Conservation (phyloP, 2,888 invertebrate genomes). For the Rhimphoctona megacephalus region DNA sequence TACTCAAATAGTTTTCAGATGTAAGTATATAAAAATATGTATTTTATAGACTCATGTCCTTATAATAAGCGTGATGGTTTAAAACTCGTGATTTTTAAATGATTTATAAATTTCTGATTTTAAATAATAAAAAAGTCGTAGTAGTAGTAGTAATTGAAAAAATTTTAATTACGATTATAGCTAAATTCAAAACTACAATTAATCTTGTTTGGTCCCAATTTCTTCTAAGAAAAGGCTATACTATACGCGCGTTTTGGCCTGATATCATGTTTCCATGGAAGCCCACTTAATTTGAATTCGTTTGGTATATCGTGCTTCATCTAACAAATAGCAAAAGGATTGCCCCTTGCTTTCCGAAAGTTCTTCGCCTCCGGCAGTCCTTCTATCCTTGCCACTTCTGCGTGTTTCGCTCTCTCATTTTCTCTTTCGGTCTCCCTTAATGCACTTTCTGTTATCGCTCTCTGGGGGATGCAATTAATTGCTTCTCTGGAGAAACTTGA, state of each 20-base stretch:
- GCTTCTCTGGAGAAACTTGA: slow-evolving; percentile 81
- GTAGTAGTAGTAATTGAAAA: too few relatives aligned
- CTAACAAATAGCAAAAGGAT: slow-evolving; percentile 53
- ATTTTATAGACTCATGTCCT: too few relatives aligned
- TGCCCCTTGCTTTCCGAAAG: slow-evolving; percentile 34
- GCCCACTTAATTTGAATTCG: slow-evolving; percentile 81
- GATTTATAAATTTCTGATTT: too few relatives aligned
- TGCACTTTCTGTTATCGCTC: slow-evolving; percentile 72
- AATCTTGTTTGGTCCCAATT: slow-evolving; percentile 35
- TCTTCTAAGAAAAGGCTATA: slow-evolving; percentile 43
- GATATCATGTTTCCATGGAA: slow-evolving; percentile 81
- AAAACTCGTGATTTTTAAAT: too few relatives aligned
- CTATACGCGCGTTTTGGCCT: slow-evolving; percentile 68
- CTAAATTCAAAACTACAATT: background rate
- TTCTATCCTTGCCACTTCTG: slow-evolving; percentile 50
- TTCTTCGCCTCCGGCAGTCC: slow-evolving; percentile 47
- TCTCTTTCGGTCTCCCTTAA: slow-evolving; percentile 46
- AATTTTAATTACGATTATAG: background rate
- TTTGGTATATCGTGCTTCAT: slow-evolving; percentile 66
- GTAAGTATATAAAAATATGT: too few relatives aligned
- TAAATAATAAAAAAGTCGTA: too few relatives aligned
- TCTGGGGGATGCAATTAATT: slow-evolving; percentile 81
- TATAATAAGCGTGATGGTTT: too few relatives aligned
- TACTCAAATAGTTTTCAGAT: too few relatives aligned
- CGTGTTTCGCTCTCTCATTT: slow-evolving; percentile 8